Conservation (phyloP, 37 sponge, comb jelly and placozoan species). For the Halichondria panicea region DNA sequence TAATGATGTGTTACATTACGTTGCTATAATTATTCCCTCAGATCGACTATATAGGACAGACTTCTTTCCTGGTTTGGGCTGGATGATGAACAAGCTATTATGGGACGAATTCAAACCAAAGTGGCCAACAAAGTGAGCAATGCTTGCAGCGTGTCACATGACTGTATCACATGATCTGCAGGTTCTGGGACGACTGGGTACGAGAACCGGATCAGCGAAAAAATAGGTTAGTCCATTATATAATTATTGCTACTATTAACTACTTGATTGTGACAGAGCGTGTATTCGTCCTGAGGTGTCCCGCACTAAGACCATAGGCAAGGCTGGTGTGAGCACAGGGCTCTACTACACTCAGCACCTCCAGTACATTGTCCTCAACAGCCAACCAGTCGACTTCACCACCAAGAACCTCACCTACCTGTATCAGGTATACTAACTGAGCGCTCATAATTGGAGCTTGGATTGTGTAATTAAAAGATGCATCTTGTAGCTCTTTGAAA, state of each 20-base stretch:
- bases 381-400: constrained; percentile 57
- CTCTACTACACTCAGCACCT: constrained; percentile 66
- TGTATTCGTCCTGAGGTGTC: constrained; percentile 93
- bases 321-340: constrained; percentile 78
- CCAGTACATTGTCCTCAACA: constrained; percentile 62
- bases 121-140: constrained; percentile 85
- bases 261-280: constrained; percentile 26
- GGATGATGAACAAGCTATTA: constrained; percentile 79
- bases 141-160: background rate
- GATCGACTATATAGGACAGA: constrained; percentile 85
- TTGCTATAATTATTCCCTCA: constrained; percentile 14
- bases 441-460: no score
- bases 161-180: background rate
- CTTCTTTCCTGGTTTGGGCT: constrained; percentile 96
- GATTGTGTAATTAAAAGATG: no score
- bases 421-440: constrained; percentile 28
- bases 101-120: constrained; percentile 88
- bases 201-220: constrained; percentile 81
- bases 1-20: background rate
- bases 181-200: constrained; percentile 98
- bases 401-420: constrained; percentile 64
- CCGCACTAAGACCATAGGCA: constrained; percentile 82
- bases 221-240: constrained; percentile 28
- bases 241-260: background rate
- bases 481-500: no score